Conservation (phyloP, 2,113 vertebrate species). For the Ammodytes dubius region DNA sequence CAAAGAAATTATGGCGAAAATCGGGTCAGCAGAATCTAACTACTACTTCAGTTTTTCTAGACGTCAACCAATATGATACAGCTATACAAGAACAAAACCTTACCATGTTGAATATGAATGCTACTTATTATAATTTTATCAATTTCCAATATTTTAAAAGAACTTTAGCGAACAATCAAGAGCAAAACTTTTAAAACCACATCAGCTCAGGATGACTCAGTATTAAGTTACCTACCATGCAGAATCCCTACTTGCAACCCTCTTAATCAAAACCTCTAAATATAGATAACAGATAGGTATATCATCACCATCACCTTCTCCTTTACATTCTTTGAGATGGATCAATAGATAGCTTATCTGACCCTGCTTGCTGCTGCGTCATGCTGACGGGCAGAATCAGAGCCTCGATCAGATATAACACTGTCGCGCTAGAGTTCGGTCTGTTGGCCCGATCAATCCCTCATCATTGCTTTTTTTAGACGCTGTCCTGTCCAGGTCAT, state of each 20-base stretch:
- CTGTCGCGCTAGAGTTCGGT: slow-evolving; percentile 18
- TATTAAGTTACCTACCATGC: not conserved
- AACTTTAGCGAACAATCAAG: not conserved
- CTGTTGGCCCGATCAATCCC: slow-evolving; percentile 42
- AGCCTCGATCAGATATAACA: slow-evolving; percentile 19
- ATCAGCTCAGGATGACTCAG: not conserved
- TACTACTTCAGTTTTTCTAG: not conserved
- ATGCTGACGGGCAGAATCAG: not conserved
- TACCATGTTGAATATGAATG: no score
- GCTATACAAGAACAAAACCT: not conserved
- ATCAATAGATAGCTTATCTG: slow-evolving; percentile 32
- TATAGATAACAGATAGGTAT: not conserved
- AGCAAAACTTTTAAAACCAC: not conserved
- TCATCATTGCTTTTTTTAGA: slow-evolving; percentile 41
- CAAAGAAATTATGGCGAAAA: not conserved
- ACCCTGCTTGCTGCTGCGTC: slow-evolving; percentile 1
- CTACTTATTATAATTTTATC: not conserved
- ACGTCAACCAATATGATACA: not conserved
- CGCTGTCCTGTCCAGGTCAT: slow-evolving; percentile 24
- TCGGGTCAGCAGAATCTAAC: not conserved
- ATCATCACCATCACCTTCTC: not conserved
- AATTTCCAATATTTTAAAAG: not conserved
- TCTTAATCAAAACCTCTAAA: not conserved
- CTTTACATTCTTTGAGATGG: not conserved
- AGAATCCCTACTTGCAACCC: not conserved